Conservation (phyloP, 2,113 vertebrate genomes). For the Pachycephala philippinensis region DNA sequence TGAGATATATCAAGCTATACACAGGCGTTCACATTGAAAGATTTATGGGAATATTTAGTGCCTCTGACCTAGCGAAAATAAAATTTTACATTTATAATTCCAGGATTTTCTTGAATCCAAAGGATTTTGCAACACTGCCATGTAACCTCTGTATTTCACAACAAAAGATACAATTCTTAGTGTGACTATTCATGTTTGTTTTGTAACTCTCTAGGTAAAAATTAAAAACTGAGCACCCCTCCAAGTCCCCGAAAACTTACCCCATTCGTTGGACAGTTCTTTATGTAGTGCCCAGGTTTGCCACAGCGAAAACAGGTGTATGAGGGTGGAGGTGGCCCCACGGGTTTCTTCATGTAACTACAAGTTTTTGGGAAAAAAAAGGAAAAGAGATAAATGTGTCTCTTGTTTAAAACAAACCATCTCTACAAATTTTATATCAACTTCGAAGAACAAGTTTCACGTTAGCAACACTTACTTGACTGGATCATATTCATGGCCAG, state of each 20-base stretch:
- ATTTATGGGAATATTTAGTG: not conserved
- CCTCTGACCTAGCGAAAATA: not conserved
- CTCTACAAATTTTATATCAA: not conserved
- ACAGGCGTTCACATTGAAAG: not conserved
- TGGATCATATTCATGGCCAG: conserved; percentile 91
- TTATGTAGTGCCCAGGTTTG: conserved; percentile 93
- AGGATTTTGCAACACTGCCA: not conserved
- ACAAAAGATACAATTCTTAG: not conserved
- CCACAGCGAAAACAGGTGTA: conserved; percentile 96
- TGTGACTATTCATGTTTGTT: not conserved
- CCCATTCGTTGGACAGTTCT: conserved; percentile 90
- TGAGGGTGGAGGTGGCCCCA: conserved; percentile 83
- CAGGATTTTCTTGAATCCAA: not conserved
- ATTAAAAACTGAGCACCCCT: not conserved
- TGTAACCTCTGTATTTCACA: not conserved
- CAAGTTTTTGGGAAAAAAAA: not conserved
- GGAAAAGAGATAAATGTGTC: not conserved
- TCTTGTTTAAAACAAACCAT: not conserved
- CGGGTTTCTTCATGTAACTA: conserved; percentile 90
- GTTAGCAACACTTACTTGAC: conserved; percentile 83
- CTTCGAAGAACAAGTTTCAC: not conserved
- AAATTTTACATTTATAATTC: not conserved
- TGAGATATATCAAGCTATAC: not conserved
- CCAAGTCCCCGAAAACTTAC: conserved; percentile 69
- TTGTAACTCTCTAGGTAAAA: not conserved